Percentiles rank a stretch among this genome's conserved stretches.
Evolutionary conservation across 2,888 invertebrate species (phyloP).

Genomic region (Lypha dubia): DNA sequence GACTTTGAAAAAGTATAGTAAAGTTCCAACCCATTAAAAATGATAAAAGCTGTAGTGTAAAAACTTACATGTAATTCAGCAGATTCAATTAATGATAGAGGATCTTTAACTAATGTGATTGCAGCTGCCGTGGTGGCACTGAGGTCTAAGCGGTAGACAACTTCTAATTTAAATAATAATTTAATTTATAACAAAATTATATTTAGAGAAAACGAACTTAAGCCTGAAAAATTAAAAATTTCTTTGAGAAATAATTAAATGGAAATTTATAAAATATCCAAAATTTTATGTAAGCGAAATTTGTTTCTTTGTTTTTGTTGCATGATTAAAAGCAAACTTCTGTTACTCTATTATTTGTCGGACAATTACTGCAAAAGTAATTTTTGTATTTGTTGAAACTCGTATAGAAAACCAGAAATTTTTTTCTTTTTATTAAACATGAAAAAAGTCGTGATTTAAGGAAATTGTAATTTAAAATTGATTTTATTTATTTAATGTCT

Average conservation of each 20-base stretch:
- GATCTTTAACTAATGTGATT: too few relatives aligned
- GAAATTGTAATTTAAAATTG: slow-evolving; percentile 24
- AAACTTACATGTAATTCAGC: too few relatives aligned
- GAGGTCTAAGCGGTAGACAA: too few relatives aligned
- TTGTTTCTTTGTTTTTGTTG: not conserved
- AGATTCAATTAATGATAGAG: too few relatives aligned
- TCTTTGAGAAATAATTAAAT: too few relatives aligned
- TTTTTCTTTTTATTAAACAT: slow-evolving; percentile 2
- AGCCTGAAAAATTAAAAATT: not conserved
- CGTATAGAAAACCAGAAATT: not conserved
- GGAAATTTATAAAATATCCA: not conserved
- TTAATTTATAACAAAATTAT: too few relatives aligned
- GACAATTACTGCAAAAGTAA: not conserved
- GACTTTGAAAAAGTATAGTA: too few relatives aligned
- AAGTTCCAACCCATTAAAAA: too few relatives aligned
- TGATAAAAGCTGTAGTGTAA: too few relatives aligned
- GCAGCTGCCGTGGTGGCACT: too few relatives aligned
- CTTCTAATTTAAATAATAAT: too few relatives aligned
- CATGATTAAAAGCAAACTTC: not conserved
- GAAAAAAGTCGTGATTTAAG: slow-evolving; percentile 48
- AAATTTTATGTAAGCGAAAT: not conserved
- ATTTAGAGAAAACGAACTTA: too few relatives aligned
- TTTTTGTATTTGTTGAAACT: not conserved
- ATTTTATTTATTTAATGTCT: slow-evolving; percentile 7
- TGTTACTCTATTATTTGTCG: slow-evolving; percentile 5